A percentile compares a stretch with the other conserved stretches of the same genome.
These are phyloP conservation scores for Uropsilus gracilis DNA, from an alignment of 2,113 vertebrate genomes.

Conservation along the genomic window DNA sequence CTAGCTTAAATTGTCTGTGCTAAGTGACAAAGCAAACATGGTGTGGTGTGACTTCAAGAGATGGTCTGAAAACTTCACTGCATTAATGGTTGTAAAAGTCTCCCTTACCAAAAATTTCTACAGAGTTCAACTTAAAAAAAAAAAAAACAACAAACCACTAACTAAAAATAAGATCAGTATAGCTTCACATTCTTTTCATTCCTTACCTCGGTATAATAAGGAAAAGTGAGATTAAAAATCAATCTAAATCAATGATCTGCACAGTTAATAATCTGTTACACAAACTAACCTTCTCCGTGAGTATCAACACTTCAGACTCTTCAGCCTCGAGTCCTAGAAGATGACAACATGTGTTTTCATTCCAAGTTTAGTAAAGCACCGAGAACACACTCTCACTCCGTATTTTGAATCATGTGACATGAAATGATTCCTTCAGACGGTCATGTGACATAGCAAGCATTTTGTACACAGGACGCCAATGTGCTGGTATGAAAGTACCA, in stretches of 20 bases:
- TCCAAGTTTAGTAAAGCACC: constrained; percentile 29
- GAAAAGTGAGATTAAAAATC: not conserved
- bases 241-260: constrained; percentile 24
- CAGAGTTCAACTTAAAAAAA: constrained; percentile 35
- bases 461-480: not conserved
- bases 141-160: no score
- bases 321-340: constrained; percentile 68
- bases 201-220: not conserved
- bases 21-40: constrained; percentile 19
- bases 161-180: constrained; percentile 9
- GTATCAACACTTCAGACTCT: constrained; percentile 69
- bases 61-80: constrained; percentile 48
- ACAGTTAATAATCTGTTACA: constrained; percentile 10
- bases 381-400: not conserved
- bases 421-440: not conserved
- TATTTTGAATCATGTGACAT: constrained; percentile 45
- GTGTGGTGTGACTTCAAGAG: not conserved
- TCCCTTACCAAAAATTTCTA: constrained; percentile 28
- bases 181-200: constrained; percentile 39
- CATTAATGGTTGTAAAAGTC: constrained; percentile 27
- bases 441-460: not conserved
- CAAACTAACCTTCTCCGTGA: constrained; percentile 80
- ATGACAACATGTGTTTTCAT: constrained; percentile 63
- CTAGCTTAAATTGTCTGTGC: constrained; percentile 18
- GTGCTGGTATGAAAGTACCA: constrained; percentile 17